These are phyloP conservation scores for Ephialtes manifestator DNA, from an alignment of 2,888 invertebrate genomes.

Conservation along the genomic window DNA sequence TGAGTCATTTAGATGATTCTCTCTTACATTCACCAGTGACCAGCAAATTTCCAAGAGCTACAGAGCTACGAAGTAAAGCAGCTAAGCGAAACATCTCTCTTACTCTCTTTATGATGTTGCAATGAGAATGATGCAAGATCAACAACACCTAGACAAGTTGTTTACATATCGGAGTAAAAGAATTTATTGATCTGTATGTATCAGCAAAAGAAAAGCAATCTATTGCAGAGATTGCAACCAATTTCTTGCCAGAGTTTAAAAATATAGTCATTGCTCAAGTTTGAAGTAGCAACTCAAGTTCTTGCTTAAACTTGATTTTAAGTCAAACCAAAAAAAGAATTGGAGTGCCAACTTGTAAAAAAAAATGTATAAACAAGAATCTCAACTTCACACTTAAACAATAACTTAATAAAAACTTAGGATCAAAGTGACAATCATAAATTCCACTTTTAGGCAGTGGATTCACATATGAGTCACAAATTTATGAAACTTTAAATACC, in stretches of 20 bases:
- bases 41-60: slow-evolving; percentile 42
- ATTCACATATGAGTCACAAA: not conserved
- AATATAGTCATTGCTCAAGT: not conserved
- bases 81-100: slow-evolving; percentile 51
- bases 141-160: not conserved
- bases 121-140: slow-evolving; percentile 39
- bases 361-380: not conserved
- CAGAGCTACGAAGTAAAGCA: slow-evolving; percentile 49
- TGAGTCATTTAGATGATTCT: not conserved
- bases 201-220: slow-evolving; percentile 5
- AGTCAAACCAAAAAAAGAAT: not conserved
- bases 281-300: not conserved
- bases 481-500: not conserved
- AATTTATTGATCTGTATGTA: slow-evolving; percentile 37
- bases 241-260: not conserved
- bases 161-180: slow-evolving; percentile 10
- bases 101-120: slow-evolving; percentile 2
- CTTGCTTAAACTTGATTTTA: not conserved
- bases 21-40: slow-evolving; percentile 46
- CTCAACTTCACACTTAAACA: not conserved
- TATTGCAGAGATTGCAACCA: not conserved
- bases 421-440: too few relatives aligned
- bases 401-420: too few relatives aligned
- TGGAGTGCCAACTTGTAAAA: too few relatives aligned
- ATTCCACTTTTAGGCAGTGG: too few relatives aligned